Evolutionary conservation across 1,140 invertebrate species (phyloP).

Genomic region (Ooceraea biroi): DNA sequence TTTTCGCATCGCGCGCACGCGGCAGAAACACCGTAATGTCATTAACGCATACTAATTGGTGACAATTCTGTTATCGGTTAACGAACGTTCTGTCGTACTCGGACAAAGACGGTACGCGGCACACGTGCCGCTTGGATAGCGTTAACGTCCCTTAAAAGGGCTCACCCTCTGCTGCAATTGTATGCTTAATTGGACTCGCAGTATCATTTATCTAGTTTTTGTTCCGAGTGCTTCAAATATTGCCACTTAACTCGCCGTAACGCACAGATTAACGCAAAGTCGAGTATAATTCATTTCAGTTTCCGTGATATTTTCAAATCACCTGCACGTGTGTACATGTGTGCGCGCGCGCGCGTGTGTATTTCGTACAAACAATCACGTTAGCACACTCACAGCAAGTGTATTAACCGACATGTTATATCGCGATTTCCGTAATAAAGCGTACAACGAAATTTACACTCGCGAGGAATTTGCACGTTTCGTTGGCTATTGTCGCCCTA

Average conservation of each 20-base stretch:
- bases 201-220: not conserved
- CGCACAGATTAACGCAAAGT: not conserved
- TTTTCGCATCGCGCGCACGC: slow-evolving; percentile 13
- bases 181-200: not conserved
- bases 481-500: slow-evolving; percentile 26
- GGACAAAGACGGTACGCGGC: not conserved
- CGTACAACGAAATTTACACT: slow-evolving; percentile 37
- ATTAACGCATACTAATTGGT: slow-evolving; percentile 31
- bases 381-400: not conserved
- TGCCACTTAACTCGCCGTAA: not conserved
- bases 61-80: too few species aligned
- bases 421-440: not conserved
- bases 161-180: not conserved
- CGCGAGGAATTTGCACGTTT: slow-evolving; percentile 27
- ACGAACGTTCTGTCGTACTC: slow-evolving; percentile 11
- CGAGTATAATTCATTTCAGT: too few species aligned
- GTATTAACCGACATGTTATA: not conserved
- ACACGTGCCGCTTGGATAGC: not conserved
- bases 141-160: too few species aligned
- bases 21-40: not conserved
- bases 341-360: not conserved
- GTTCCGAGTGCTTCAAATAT: not conserved
- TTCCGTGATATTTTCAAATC: slow-evolving; percentile 9
- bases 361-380: slow-evolving; percentile 15
- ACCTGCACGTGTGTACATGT: not conserved